Evolutionary conservation across 1,140 invertebrate species (phyloP), one percentile per base, ranked within the genome.

Genomic region (Leptonema lineaticorne): DNA sequence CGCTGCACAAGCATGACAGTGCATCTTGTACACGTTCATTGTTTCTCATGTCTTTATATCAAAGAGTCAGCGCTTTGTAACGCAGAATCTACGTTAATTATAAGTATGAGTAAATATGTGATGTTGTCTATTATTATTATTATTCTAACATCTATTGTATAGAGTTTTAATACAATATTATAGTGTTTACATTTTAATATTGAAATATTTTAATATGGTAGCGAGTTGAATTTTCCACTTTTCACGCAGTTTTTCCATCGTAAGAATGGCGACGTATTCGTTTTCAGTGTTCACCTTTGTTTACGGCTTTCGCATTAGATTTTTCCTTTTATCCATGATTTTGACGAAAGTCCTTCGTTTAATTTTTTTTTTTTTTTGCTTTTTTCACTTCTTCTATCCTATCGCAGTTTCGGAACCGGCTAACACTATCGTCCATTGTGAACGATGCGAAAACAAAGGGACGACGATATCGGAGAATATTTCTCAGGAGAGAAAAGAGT

Each of bases 371-470:
- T 64, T 22, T 22, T 27, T 45, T 26, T 6, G 24, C 56, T 7
- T 62, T 30, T 37, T 11, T 20, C 50, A 14, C 46, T 7, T 18
- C 46, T 20, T 20, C 46, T 3, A 2, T 11, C 37, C 37, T 41
- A 33, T 33, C 9, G 11, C 60, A 45, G 3, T 41, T 11, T 41
- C 37, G 11, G 30, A 6, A 6, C 30, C 11, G 5, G 5, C 30
- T 33, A 11, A 11, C 11, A 41, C 22, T 45, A 16, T 48, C 48
- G 63, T 14, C 37, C 37, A 16, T 63, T n/a, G 37, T 41, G 37
- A 41, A 16, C n/a, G 66, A 62, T 62, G 66, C n/a, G 66, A 68
- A 68, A 69, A 69, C 67, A 69, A 69, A 69, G 67, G 37, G 57
- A 41, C 11, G 37, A 41, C 20, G 62, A 69, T 68, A 67, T 20